These are phyloP conservation scores for Mus minutoides DNA, from an alignment of 2,797 vertebrate genomes.

Conservation along the genomic window DNA sequence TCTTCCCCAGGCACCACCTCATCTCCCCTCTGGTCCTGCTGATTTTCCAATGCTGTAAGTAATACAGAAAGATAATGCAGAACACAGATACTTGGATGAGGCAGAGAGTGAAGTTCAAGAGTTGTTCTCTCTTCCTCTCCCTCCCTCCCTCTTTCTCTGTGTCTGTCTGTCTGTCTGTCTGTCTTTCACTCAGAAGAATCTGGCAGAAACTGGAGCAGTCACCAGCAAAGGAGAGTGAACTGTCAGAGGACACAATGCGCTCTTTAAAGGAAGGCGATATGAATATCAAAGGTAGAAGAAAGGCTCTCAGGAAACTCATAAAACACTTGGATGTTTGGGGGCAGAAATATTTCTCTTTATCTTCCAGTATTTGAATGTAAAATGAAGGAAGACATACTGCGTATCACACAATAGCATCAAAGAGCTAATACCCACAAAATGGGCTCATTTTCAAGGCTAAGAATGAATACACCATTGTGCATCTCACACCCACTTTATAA, in stretches of 20 bases:
- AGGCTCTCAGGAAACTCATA: conserved; percentile 53
- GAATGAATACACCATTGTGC: not conserved
- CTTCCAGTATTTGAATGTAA: conserved; percentile 62
- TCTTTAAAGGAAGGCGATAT: conserved; percentile 63
- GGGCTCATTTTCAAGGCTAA: not conserved
- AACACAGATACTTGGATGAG: not conserved
- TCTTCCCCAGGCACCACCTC: not conserved
- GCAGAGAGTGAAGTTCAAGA: not conserved
- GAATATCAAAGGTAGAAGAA: conserved; percentile 69
- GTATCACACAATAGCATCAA: conserved; percentile 17
- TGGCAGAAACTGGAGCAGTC: not conserved
- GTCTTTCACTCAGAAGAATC: not conserved
- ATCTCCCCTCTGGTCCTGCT: not conserved
- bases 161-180: not conserved
- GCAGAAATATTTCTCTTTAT: conserved; percentile 54
- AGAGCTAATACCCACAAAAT: not conserved
- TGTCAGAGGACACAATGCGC: not conserved
- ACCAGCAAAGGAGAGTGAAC: not conserved
- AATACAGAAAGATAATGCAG: not conserved
- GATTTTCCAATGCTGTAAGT: not conserved
- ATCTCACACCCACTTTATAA: not conserved
- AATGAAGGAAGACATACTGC: conserved; percentile 39
- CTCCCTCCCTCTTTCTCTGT: not conserved
- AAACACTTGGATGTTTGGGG: conserved; percentile 51
- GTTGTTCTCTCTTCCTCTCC: not conserved